Evolutionary conservation across 1,140 invertebrate species (phyloP).

Genomic region (Capitella teleta): DNA sequence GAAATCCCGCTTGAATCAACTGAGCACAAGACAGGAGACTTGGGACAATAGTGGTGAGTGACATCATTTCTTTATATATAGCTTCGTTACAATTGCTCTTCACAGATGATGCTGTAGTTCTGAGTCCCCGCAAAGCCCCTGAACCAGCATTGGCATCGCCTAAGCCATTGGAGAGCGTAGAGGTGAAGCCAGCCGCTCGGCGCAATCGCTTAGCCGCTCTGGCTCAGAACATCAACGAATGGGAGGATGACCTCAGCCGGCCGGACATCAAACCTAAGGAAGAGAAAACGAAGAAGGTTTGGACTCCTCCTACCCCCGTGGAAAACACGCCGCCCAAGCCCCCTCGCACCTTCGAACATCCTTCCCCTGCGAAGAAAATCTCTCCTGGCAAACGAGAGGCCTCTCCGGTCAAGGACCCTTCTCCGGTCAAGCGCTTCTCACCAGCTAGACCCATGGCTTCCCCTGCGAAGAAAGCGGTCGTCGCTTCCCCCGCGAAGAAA

Average conservation of each 20-base stretch:
- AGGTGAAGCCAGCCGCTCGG: not conserved
- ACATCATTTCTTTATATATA: too few species aligned
- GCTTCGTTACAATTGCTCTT: too few species aligned
- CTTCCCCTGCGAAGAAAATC: not conserved
- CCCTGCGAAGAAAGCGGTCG: not conserved
- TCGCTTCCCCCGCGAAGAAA: not conserved
- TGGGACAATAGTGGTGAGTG: too few species aligned
- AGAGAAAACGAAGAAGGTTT: constrained; percentile 24
- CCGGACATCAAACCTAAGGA: constrained; percentile 24
- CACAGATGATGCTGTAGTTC: too few species aligned
- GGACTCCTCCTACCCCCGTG: constrained; percentile 21
- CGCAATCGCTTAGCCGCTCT: constrained; percentile 23
- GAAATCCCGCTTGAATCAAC: too few species aligned
- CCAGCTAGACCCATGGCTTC: not conserved
- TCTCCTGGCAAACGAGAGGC: not conserved
- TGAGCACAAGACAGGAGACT: too few species aligned
- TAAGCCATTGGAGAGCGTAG: too few species aligned
- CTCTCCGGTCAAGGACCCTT: not conserved
- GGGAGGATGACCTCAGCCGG: constrained; percentile 36
- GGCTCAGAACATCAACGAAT: constrained; percentile 28
- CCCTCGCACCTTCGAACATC: not conserved
- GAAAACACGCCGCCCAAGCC: constrained; percentile 4
- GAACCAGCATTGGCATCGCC: too few species aligned
- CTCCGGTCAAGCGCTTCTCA: not conserved
- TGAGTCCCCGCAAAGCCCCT: too few species aligned